A percentile compares a stretch with the other conserved stretches of the same genome.
phyloP scores from a whole-genome alignment of 30 jellyfish, hydroid and myxozoan species.

The Turritopsis rubra region DNA sequence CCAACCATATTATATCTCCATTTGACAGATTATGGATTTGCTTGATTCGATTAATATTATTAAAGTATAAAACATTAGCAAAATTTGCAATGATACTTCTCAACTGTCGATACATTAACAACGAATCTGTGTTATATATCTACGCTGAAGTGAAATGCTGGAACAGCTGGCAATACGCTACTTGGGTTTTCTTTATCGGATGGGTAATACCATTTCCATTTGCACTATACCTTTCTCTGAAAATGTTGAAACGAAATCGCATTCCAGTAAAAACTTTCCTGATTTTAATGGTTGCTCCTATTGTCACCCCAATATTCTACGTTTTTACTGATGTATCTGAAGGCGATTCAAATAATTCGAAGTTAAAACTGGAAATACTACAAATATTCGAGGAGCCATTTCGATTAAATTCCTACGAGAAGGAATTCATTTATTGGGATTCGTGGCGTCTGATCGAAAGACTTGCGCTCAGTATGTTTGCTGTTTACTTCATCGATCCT shows the following conservation, averaged over 20 bases:
- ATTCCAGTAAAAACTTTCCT: neutral
- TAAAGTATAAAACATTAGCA: neutral
- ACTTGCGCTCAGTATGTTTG: neutral
- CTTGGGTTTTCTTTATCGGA: neutral
- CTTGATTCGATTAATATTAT: neutral
- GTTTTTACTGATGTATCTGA: neutral
- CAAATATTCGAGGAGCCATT: constrained; percentile 1
- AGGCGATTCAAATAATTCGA: neutral
- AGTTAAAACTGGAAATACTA: neutral
- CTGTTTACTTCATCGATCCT: constrained; percentile 12
- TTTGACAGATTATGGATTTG: neutral
- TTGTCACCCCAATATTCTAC: neutral
- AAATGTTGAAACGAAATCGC: neutral
- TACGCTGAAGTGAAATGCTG: neutral
- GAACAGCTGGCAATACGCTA: neutral
- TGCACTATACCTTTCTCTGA: neutral
- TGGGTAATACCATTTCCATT: neutral
- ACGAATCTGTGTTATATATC: neutral
- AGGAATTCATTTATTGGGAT: constrained; percentile 7
- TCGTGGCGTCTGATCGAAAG: neutral
- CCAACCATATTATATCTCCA: neutral
- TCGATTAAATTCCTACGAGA: neutral
- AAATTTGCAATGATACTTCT: neutral
- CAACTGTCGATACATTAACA: neutral
- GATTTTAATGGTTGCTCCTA: neutral